phyloP scores from a whole-genome alignment of 2,113 vertebrate species.

The Apteryx owenii region DNA sequence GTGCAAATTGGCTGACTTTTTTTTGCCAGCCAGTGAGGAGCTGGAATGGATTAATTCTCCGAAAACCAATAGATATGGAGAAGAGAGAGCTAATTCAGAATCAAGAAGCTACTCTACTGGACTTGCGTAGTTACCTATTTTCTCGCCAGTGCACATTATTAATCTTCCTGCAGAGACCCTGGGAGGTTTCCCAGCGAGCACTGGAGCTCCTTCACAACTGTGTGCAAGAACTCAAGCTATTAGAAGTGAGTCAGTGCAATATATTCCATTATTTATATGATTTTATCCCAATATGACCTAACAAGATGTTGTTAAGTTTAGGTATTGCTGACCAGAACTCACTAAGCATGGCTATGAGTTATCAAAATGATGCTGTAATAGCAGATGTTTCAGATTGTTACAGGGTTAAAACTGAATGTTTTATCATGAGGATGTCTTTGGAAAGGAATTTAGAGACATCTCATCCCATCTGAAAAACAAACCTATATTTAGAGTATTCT shows the following conservation, averaged over 20 bases:
- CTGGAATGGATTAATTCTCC: constrained; percentile 93
- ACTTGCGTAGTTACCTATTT: constrained; percentile 97
- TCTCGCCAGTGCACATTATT: constrained; percentile 96
- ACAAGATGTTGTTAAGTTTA: not conserved
- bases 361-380: not conserved
- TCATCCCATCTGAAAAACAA: not conserved
- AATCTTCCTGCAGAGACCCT: constrained; percentile 95
- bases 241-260: constrained; percentile 84
- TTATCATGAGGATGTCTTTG: not conserved
- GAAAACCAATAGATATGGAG: constrained; percentile 98
- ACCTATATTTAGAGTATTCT: not conserved
- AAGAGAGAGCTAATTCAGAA: constrained; percentile 93
- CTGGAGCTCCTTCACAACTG: constrained; percentile 97
- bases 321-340: not conserved
- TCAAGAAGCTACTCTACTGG: constrained; percentile 90
- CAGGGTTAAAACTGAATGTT: not conserved
- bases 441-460: not conserved
- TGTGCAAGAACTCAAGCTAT: constrained; percentile 92
- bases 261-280: not conserved
- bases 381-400: not conserved
- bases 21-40: constrained; percentile 94
- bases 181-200: constrained; percentile 95
- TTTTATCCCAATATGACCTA: not conserved
- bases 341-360: not conserved
- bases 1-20: constrained; percentile 95